phyloP scores from a whole-genome alignment of 2,113 vertebrate genomes.

The Platichthys stellatus region DNA sequence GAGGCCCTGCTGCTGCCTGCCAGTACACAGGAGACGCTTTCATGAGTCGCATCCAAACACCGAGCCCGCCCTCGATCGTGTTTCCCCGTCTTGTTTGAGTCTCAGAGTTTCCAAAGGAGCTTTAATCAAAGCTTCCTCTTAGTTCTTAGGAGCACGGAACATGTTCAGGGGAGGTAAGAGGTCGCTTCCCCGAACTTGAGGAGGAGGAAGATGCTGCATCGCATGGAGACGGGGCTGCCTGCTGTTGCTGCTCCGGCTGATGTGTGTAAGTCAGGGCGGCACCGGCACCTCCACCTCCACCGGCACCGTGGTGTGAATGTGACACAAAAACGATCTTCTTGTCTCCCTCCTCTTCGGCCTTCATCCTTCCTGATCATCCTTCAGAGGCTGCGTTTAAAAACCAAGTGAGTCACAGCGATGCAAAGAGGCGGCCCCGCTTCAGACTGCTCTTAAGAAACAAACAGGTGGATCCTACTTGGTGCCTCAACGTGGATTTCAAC shows the following conservation, averaged over 20 bases:
- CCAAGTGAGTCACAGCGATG: no score
- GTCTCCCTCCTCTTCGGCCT: no score
- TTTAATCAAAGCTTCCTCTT: conserved; percentile 45
- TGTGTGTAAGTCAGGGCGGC: no score
- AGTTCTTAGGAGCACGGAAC: conserved; percentile 20
- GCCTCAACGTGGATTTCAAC: no score
- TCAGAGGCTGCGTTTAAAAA: no score
- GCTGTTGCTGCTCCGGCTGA: no score
- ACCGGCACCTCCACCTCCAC: not conserved
- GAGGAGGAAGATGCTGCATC: conserved; percentile 54
- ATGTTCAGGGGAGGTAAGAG: conserved; percentile 24
- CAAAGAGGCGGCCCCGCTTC: no score
- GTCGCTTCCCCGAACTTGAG: conserved; percentile 31
- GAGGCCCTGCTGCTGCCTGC: conserved; percentile 18
- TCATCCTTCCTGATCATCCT: not conserved
- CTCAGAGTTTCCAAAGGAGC: conserved; percentile 20
- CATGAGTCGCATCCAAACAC: conserved; percentile 54
- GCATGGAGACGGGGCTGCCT: conserved; percentile 58
- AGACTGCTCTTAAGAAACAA: no score
- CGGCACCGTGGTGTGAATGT: not conserved
- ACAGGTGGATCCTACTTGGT: no score
- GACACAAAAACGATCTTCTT: not conserved
- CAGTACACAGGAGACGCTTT: conserved; percentile 33
- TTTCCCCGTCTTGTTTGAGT: conserved; percentile 46
- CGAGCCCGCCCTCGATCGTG: not conserved